A percentile compares a stretch with the other conserved stretches of the same genome.
These are phyloP conservation scores for Neodiprion pinetum DNA, from an alignment of 1,140 invertebrate species.

Conservation along the genomic window DNA sequence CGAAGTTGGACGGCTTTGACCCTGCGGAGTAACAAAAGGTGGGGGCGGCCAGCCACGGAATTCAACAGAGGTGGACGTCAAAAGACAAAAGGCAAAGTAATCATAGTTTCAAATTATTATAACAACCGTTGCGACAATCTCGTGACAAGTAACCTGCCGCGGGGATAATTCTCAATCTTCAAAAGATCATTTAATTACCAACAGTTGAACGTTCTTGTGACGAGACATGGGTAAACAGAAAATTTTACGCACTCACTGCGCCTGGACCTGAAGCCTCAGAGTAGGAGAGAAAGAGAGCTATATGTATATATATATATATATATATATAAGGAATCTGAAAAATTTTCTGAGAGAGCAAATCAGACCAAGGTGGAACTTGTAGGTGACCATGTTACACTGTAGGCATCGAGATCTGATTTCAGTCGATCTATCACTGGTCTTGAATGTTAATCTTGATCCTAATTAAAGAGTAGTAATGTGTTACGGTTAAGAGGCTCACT, in stretches of 20 bases:
- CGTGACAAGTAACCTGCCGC: conserved; percentile 57
- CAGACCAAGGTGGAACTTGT: conserved; percentile 23
- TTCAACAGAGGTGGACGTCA: conserved; percentile 24
- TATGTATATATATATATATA: neutral
- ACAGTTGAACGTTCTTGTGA: conserved; percentile 43
- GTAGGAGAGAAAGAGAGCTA: conserved; percentile 19
- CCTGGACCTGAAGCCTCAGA: neutral
- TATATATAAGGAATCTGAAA: conserved; percentile 10
- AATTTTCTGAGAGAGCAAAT: neutral
- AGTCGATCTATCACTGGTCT: too few species aligned
- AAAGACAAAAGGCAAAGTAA: conserved; percentile 55
- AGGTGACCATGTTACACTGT: neutral
- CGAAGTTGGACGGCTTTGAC: neutral
- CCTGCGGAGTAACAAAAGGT: neutral
- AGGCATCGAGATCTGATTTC: neutral
- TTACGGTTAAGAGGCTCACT: too few species aligned
- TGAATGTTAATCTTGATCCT: too few species aligned
- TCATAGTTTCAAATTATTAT: conserved; percentile 59
- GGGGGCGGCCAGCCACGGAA: neutral
- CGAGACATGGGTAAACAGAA: neutral
- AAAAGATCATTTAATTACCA: conserved; percentile 56
- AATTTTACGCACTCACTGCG: too few species aligned
- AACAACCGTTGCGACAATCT: conserved; percentile 48
- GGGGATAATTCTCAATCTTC: conserved; percentile 55
- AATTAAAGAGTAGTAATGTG: too few species aligned